Percentiles rank a stretch among this genome's conserved stretches.
Conservation (phyloP, 92 coral and sea anemone species). For the Blastomussa wellsi region DNA sequence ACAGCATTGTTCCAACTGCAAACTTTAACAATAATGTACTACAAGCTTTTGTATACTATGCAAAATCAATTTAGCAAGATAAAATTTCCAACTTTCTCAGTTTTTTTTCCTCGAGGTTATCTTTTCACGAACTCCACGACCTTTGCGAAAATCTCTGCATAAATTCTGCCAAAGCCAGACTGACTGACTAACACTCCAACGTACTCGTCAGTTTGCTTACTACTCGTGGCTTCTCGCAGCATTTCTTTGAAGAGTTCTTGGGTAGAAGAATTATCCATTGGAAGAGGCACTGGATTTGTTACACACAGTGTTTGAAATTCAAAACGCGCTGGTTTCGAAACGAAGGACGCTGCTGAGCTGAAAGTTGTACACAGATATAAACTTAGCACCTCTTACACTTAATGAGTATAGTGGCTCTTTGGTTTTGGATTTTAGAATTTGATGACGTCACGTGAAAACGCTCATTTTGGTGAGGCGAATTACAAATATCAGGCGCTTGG, state of each 20-base stretch:
- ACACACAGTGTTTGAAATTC: not conserved
- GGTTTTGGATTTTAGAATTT: no score
- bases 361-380: no score
- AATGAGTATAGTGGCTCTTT: no score
- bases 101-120: not conserved
- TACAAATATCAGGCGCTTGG: no score
- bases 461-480: no score
- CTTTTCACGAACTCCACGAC: not conserved
- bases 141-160: not conserved
- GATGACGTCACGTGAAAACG: no score
- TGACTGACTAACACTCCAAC: not conserved
- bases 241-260: not conserved
- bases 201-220: not conserved
- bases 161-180: not conserved
- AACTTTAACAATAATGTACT: no score
- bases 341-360: no score
- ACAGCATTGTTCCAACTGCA: no score
- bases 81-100: not conserved
- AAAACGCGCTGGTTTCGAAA: no score
- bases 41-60: not conserved
- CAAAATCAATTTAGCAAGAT: not conserved
- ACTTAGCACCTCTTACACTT: no score
- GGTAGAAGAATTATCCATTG: constrained; percentile 11
- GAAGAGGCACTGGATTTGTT: not conserved
- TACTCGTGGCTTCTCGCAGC: not conserved